Conservation (phyloP, 2,888 invertebrate genomes). For the Lasioglossum leucozonium region DNA sequence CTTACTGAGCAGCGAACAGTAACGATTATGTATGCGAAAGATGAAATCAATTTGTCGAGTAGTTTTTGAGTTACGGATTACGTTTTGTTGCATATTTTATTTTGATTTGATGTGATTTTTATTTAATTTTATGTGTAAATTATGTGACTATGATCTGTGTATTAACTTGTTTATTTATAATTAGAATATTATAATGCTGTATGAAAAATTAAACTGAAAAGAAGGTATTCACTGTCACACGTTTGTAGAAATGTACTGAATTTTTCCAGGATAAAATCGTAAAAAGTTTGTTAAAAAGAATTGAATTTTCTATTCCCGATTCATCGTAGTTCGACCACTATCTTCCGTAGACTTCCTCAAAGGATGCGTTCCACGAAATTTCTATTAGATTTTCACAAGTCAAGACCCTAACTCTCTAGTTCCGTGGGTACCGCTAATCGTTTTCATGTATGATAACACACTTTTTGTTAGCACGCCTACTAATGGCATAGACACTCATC, state of each 20-base stretch:
- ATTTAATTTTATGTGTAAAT: too few relatives aligned
- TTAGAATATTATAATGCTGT: too few relatives aligned
- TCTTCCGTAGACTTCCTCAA: background rate
- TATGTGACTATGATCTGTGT: too few relatives aligned
- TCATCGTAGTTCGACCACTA: background rate
- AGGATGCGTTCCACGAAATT: constrained; percentile 18
- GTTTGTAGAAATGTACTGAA: background rate
- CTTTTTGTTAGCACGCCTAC: constrained; percentile 18
- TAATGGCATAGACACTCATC: constrained; percentile 4
- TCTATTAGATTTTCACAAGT: constrained; percentile 39
- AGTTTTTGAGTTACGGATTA: too few relatives aligned
- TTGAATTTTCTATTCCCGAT: background rate
- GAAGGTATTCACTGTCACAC: too few relatives aligned
- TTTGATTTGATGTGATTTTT: too few relatives aligned
- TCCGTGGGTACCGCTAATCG: constrained; percentile 22
- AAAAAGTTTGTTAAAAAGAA: background rate
- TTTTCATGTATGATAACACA: constrained; percentile 31
- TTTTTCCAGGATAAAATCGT: background rate
- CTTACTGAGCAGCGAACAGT: too few relatives aligned
- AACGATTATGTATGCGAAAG: too few relatives aligned
- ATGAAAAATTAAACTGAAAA: too few relatives aligned
- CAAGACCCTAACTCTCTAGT: constrained; percentile 11
- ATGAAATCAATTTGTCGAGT: too few relatives aligned
- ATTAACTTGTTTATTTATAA: background rate
- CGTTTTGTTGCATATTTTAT: too few relatives aligned